These are phyloP conservation scores for Ornithoptera priamus DNA, from an alignment of 2,888 invertebrate species.

Conservation along the genomic window DNA sequence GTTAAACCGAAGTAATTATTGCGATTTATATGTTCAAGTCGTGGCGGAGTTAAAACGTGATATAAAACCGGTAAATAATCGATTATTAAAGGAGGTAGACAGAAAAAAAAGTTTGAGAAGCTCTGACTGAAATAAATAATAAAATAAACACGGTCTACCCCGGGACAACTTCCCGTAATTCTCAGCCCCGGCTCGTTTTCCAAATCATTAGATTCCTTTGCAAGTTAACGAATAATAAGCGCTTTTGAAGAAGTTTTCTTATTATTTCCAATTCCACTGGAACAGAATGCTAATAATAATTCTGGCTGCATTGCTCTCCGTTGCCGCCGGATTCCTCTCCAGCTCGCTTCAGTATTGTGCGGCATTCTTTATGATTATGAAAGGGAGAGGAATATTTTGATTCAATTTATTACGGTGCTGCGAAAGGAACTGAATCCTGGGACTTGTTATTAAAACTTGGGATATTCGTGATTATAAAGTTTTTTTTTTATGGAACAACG, in stretches of 20 bases:
- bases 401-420: neutral
- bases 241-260: slow-evolving; percentile 28
- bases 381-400: slow-evolving; percentile 2
- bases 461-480: slow-evolving; percentile 1
- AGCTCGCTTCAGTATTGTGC: neutral
- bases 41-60: no score
- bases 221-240: slow-evolving; percentile 19
- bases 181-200: slow-evolving; percentile 28
- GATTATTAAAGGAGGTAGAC: no score
- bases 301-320: slow-evolving; percentile 28
- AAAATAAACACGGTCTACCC: neutral
- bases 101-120: no score
- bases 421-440: neutral
- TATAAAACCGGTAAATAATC: no score
- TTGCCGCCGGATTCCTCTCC: neutral
- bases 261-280: slow-evolving; percentile 11
- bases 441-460: slow-evolving; percentile 14
- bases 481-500: no score
- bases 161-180: slow-evolving; percentile 8
- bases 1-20: no score
- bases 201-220: slow-evolving; percentile 32
- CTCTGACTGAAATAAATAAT: neutral
- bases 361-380: slow-evolving; percentile 1
- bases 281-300: slow-evolving; percentile 24
- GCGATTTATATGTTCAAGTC: no score